phyloP scores from a whole-genome alignment of 2,113 vertebrate species.

The Lepidothrix coronata region DNA sequence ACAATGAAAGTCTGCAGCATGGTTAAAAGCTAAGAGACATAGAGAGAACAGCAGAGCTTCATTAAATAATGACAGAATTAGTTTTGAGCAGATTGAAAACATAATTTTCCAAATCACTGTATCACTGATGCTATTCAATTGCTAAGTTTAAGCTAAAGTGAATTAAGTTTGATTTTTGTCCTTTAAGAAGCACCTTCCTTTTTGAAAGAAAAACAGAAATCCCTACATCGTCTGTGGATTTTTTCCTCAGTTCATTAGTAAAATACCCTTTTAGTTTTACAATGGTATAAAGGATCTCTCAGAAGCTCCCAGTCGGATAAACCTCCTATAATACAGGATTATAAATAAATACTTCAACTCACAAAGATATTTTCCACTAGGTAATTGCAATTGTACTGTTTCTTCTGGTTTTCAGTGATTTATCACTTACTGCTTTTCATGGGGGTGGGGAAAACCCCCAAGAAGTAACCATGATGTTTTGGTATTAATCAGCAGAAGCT shows the following conservation, averaged over 20 bases:
- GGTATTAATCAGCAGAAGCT: not conserved
- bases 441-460: not conserved
- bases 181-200: not conserved
- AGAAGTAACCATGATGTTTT: not conserved
- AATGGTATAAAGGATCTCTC: not conserved
- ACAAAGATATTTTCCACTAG: not conserved
- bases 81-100: not conserved
- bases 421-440: not conserved
- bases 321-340: not conserved
- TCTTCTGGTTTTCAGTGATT: not conserved
- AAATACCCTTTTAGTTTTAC: not conserved
- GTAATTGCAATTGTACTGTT: not conserved
- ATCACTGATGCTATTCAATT: not conserved
- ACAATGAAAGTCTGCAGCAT: not conserved
- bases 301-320: not conserved
- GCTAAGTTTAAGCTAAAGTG: not conserved
- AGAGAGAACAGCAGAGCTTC: accelerated
- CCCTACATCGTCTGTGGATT: not conserved
- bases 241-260: not conserved
- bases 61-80: not conserved
- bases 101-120: not conserved
- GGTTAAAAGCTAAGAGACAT: not conserved
- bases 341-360: not conserved
- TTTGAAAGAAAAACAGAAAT: not conserved
- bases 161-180: not conserved